These are phyloP conservation scores for Troglohyphantes excavatus DNA, from an alignment of 2,888 invertebrate species.

Conservation along the genomic window DNA sequence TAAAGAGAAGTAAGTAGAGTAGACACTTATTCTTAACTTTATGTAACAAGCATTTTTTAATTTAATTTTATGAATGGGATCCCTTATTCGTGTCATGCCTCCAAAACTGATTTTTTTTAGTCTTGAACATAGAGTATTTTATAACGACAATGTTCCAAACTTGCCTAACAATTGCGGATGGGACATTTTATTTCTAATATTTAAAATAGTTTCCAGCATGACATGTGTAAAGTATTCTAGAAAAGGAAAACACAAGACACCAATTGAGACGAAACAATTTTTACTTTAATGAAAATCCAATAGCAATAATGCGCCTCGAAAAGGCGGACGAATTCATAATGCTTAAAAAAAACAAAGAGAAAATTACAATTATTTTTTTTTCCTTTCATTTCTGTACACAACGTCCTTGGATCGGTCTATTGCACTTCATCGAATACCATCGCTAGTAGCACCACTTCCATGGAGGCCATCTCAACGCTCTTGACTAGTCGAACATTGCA, in stretches of 20 bases:
- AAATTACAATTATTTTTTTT: conserved; percentile 68
- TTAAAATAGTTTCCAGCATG: too few species aligned
- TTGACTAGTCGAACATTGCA: conserved; percentile 73
- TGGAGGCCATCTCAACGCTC: conserved; percentile 32
- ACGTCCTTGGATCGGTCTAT: conserved; percentile 58
- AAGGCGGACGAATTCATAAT: conserved; percentile 54
- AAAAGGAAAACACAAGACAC: conserved; percentile 14
- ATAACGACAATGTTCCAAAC: too few species aligned
- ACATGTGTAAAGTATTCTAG: too few species aligned
- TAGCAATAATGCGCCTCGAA: conserved; percentile 56
- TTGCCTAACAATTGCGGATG: too few species aligned
- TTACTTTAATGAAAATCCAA: conserved; percentile 71
- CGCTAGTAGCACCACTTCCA: conserved; percentile 1
- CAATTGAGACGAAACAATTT: conserved; percentile 66
- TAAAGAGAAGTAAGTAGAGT: too few species aligned
- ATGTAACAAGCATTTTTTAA: too few species aligned
- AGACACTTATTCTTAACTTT: too few species aligned
- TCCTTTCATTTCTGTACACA: conserved; percentile 70
- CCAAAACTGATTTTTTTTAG: too few species aligned
- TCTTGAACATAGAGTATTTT: too few species aligned
- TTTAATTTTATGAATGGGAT: too few species aligned
- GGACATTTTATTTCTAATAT: too few species aligned
- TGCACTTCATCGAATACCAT: conserved; percentile 55
- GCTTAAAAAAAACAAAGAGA: conserved; percentile 69
- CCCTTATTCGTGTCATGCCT: too few species aligned